Evolutionary conservation across 2,113 vertebrate genomes (phyloP), one percentile per base, ranked within the genome.

Genomic region (Microtus oregoni): DNA sequence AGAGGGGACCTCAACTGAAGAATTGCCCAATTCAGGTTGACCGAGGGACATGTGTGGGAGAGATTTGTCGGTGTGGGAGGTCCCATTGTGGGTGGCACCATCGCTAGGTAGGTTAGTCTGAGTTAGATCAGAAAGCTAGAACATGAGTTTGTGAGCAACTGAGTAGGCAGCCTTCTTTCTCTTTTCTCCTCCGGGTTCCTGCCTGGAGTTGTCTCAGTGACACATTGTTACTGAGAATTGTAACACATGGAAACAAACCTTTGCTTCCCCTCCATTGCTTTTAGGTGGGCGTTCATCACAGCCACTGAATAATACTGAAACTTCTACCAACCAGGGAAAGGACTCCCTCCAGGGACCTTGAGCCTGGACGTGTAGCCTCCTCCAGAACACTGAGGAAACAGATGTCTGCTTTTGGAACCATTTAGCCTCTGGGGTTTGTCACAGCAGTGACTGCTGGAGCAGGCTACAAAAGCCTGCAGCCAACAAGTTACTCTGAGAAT

Each of bases 391-490:
- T 38, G 10, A 38, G 79, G 24, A 20, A 38, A 61, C 38, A 81
- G 52, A 8, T 32, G 24, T 20, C 38, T 26, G 32, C 2, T 41
- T n/a, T 9, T 72, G 11, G 24, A 55, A 58, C 9, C 5, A 5
- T 38, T 63, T 28, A 22, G 44, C 30, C 63, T 68, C 38, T 67
- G 61, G 72, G 6, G 24, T 32, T 32, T 38, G 13, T 24, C 4
- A 5, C 0, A 17, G 50, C 14, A 15, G 58, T 26, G 38, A 47
- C 72, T 7, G 1, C 35, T 32, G 3, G 4, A 22, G 47, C 12
- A 38, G 52, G n/a, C 26, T 61, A 61, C 55, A 77, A 22, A 30
- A 28, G 13, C 30, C 44, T 3, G 6, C 4, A 30, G 68, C 28
- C 26, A 28, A 20, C 3, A 14, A 8, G 11, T 2, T 1, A 28